A percentile compares a stretch with the other conserved stretches of the same genome.
phyloP scores from a whole-genome alignment of 2,888 invertebrate genomes.

The Caenorhabditis sp. region DNA sequence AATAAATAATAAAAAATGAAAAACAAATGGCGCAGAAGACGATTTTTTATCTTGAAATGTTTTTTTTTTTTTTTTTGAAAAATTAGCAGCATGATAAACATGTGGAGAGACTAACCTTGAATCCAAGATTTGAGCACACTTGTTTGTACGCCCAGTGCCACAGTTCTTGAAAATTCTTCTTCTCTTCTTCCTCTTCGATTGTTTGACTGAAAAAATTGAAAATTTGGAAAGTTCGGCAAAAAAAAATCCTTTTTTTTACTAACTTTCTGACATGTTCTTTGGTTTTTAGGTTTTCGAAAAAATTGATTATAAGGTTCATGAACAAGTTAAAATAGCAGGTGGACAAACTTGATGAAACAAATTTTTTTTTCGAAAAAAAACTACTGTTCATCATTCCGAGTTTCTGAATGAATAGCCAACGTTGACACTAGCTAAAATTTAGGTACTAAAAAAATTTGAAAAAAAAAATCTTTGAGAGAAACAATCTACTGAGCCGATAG shows the following conservation, averaged over 20 bases:
- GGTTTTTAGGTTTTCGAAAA: too few relatives aligned
- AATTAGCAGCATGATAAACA: background rate
- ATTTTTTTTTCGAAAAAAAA: too few relatives aligned
- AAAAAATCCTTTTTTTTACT: too few relatives aligned
- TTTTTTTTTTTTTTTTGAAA: background rate
- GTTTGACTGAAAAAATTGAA: slow-evolving; percentile 34
- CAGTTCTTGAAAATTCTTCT: slow-evolving; percentile 46
- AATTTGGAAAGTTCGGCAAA: too few relatives aligned
- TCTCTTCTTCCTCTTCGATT: slow-evolving; percentile 48
- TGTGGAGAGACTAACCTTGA: slow-evolving; percentile 57
- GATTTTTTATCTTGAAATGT: too few relatives aligned
- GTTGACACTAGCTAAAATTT: too few relatives aligned
- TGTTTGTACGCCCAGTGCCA: slow-evolving; percentile 66
- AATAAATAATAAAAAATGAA: background rate
- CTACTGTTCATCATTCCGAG: background rate
- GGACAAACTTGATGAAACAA: too few relatives aligned
- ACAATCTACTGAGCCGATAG: too few relatives aligned
- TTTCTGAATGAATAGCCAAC: too few relatives aligned
- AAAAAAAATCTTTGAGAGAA: background rate
- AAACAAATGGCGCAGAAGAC: background rate
- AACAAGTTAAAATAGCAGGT: background rate
- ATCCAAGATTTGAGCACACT: slow-evolving; percentile 66
- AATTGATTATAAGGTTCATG: too few relatives aligned
- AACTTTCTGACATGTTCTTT: too few relatives aligned
- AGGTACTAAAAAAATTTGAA: background rate